phyloP scores from a whole-genome alignment of 2,113 vertebrate species.

The Charina bottae region DNA sequence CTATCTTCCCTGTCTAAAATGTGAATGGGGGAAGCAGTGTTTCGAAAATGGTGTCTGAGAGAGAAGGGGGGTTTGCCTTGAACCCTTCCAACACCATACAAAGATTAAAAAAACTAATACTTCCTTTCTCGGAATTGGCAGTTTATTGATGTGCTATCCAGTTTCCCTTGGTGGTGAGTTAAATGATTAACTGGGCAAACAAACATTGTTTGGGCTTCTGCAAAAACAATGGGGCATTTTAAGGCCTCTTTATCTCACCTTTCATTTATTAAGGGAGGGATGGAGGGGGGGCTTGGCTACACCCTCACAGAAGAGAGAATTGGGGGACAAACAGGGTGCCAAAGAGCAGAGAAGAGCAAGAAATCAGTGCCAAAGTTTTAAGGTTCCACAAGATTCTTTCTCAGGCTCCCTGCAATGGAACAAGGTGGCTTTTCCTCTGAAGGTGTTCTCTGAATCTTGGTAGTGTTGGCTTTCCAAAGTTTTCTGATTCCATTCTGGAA shows the following conservation, averaged over 20 bases:
- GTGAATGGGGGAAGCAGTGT: too few species aligned
- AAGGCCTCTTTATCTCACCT: not conserved
- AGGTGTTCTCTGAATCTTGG: not conserved
- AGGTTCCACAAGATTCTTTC: not conserved
- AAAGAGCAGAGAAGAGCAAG: not conserved
- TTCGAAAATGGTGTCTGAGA: too few species aligned
- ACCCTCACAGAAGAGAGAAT: not conserved
- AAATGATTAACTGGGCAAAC: slow-evolving; percentile 22
- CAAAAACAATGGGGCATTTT: not conserved
- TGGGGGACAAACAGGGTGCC: not conserved
- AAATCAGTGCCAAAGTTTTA: not conserved
- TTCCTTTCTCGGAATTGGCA: too few species aligned
- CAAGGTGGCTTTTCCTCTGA: not conserved
- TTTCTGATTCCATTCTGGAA: not conserved
- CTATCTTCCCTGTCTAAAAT: too few species aligned
- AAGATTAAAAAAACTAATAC: too few species aligned
- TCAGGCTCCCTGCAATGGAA: not conserved
- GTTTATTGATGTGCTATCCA: not conserved
- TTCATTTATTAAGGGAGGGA: not conserved
- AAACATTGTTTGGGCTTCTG: too few species aligned
- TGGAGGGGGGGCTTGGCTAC: too few species aligned
- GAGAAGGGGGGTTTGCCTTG: too few species aligned
- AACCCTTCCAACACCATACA: too few species aligned
- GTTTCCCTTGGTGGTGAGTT: not conserved
- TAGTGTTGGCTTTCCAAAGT: not conserved